Conservation (phyloP, 2,888 invertebrate genomes). For the Philereme transversata region DNA sequence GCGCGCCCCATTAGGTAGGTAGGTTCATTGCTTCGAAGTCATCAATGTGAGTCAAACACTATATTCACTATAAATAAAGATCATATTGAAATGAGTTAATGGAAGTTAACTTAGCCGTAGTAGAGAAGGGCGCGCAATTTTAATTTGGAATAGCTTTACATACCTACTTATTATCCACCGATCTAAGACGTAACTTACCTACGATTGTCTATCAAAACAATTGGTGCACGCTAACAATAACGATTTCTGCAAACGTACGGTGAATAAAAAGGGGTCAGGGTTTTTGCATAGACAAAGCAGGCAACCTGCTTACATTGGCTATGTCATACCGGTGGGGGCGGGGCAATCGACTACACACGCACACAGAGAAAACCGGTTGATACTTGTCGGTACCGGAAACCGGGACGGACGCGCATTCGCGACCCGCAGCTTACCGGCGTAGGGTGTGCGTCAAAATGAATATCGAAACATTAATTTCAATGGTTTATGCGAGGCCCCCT, state of each 20-base stretch:
- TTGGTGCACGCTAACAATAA: not conserved
- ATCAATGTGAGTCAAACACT: too few relatives aligned
- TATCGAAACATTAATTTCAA: constrained; percentile 23
- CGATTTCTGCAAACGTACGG: not conserved
- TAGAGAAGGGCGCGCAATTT: too few relatives aligned
- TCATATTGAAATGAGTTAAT: too few relatives aligned
- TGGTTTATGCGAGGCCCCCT: constrained; percentile 21
- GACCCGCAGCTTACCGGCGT: constrained; percentile 18
- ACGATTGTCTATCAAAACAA: too few relatives aligned
- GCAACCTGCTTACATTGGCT: constrained; percentile 22
- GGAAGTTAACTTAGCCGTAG: too few relatives aligned
- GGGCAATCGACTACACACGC: constrained; percentile 18
- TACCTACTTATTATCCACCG: too few relatives aligned
- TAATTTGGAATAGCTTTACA: too few relatives aligned
- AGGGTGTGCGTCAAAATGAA: constrained; percentile 22
- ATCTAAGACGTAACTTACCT: too few relatives aligned
- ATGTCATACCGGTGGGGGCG: constrained; percentile 18
- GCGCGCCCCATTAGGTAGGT: too few relatives aligned
- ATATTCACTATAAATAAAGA: too few relatives aligned
- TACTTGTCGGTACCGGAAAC: constrained; percentile 28
- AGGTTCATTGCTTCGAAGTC: too few relatives aligned
- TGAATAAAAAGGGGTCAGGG: constrained; percentile 12
- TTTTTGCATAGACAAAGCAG: constrained; percentile 14
- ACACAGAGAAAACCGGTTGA: constrained; percentile 27
- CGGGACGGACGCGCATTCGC: constrained; percentile 21